Evolutionary conservation across 92 coral and sea anemone genomes (phyloP), one percentile per base, ranked within the genome.

Genomic region (Phenganax marumi): DNA sequence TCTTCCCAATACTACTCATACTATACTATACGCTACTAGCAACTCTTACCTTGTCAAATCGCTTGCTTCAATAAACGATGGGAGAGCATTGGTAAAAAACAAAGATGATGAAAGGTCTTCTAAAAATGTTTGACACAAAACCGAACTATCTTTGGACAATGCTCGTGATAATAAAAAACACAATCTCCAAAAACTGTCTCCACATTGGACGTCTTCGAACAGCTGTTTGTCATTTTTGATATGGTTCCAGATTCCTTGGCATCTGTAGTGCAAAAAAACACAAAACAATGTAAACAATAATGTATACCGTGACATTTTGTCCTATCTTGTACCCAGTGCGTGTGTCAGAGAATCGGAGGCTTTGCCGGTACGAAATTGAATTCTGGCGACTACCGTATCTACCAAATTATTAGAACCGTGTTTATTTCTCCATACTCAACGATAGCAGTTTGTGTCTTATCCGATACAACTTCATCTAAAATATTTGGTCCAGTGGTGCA

Each of bases 81-180:
- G 72, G 18, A 66, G 43, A 4, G 72, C 48, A 18, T 14, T 18
- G 16, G 14, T 33, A 10, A 66, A 66, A 66, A 66, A 66, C 72
- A 66, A 25, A 6, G 72, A 66, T 0, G 49, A 66, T n/a, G 72
- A 66, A 66, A 66, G 72, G 43, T 66, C 72, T 66, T 33, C 49
- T 18, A 66, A 66, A 9, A 66, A 66, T 9, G 9, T 1, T 66
- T 12, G 17, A 66, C 72, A 66, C 46, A 46, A 21, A 25, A 22
- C 5, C 72, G 5, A 11, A 25, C 72, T 33, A 23, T 66, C 12
- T 19, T 25, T 33, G 1, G 72, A 66, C 72, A 66, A 66, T 33
- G 26, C 43, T 8, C 43, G 1, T 19, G 72, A 66, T 49, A 66
- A 14, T 19, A 33, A 25, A 0, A 66, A 66, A 10, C 49, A 25